phyloP scores from a whole-genome alignment of 2,797 vertebrate genomes.

The Danio jaintianensis region DNA sequence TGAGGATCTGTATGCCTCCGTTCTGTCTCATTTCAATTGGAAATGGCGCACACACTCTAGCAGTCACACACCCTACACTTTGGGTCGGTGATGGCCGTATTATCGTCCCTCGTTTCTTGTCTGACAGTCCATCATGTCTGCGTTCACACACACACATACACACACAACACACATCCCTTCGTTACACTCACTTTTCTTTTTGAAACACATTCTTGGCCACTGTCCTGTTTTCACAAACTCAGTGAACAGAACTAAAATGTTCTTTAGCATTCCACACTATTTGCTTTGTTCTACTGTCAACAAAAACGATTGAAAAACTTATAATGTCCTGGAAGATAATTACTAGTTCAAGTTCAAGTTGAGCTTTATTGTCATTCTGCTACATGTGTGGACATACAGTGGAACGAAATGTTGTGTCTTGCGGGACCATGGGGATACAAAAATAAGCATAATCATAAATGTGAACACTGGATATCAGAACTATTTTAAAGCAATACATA shows the following conservation, averaged over 20 bases:
- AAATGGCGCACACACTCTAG: conserved; percentile 73
- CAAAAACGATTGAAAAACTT: too few relatives aligned
- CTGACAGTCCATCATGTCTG: conserved; percentile 77
- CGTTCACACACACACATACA: conserved; percentile 43
- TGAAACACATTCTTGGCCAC: conserved; percentile 10
- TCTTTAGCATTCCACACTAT: background rate
- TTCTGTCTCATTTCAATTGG: conserved; percentile 82
- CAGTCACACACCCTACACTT: conserved; percentile 69
- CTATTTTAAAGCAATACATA: too few relatives aligned
- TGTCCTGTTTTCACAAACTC: conserved; percentile 32
- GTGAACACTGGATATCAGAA: too few relatives aligned
- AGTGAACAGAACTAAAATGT: background rate
- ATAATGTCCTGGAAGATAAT: too few relatives aligned
- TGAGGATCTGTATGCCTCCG: conserved; percentile 77
- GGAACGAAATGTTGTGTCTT: too few relatives aligned
- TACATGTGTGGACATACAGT: too few relatives aligned
- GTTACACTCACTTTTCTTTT: conserved; percentile 44
- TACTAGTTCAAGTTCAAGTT: too few relatives aligned
- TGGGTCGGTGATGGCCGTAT: conserved; percentile 79
- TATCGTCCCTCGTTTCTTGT: conserved; percentile 71
- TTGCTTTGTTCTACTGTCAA: background rate
- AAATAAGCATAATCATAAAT: too few relatives aligned
- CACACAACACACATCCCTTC: conserved; percentile 28
- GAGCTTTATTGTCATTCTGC: too few relatives aligned
- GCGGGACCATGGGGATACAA: too few relatives aligned